Evolutionary conservation across 2,888 invertebrate genomes (phyloP).

Genomic region (Catocala sponsa): DNA sequence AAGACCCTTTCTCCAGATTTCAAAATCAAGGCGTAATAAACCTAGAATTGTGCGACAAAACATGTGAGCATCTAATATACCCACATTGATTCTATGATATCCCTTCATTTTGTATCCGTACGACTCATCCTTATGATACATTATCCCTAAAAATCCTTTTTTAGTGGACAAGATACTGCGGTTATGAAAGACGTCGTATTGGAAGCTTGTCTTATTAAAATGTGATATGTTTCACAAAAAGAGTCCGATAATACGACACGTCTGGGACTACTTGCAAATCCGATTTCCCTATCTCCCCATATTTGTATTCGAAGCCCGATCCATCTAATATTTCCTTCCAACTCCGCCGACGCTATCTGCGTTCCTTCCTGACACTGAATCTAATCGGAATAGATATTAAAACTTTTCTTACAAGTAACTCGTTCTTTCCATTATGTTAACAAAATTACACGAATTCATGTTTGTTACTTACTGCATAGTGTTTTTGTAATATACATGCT

Average conservation of each 20-base stretch:
- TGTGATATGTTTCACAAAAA: conserved; percentile 79
- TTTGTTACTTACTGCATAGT: conserved; percentile 24
- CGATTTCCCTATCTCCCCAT: conserved; percentile 87
- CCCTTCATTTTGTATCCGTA: conserved; percentile 19
- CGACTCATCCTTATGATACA: conserved; percentile 16
- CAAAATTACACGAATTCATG: conserved; percentile 56
- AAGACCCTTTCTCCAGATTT: neutral
- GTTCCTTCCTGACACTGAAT: conserved; percentile 87
- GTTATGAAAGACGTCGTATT: conserved; percentile 51
- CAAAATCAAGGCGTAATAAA: conserved; percentile 10
- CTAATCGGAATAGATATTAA: conserved; percentile 89
- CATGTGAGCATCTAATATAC: conserved; percentile 3
- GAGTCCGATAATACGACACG: conserved; percentile 84
- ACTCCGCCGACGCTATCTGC: conserved; percentile 83
- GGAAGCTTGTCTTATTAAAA: conserved; percentile 72
- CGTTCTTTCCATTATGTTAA: conserved; percentile 66
- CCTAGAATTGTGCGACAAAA: neutral
- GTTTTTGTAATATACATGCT: no score
- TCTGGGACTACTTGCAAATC: conserved; percentile 83
- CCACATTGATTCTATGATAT: conserved; percentile 6
- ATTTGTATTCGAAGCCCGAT: conserved; percentile 87
- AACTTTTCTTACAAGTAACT: conserved; percentile 82
- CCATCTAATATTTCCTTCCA: conserved; percentile 87
- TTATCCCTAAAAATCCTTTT: conserved; percentile 29
- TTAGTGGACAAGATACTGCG: conserved; percentile 41